Conservation (phyloP, 2,113 vertebrate genomes). For the Machaerirhynchus nigripectus region DNA sequence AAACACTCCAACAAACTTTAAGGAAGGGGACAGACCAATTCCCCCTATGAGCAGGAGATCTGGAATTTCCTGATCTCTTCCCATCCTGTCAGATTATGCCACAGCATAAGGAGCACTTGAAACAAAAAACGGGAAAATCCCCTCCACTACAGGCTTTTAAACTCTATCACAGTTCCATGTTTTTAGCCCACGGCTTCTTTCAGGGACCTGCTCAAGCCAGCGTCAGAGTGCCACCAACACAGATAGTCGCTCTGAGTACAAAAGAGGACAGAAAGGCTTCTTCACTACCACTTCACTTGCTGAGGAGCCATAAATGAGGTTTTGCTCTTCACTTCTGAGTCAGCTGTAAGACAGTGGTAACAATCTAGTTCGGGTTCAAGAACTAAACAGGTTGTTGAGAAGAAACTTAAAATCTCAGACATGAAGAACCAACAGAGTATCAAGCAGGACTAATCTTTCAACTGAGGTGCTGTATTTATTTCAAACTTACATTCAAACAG, state of each 20-base stretch:
- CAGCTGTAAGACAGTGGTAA: not conserved
- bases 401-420: not conserved
- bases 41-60: not conserved
- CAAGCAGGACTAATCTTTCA: not conserved
- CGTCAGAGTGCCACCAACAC: not conserved
- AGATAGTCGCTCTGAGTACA: fast-evolving
- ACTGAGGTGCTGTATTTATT: not conserved
- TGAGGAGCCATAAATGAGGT: not conserved
- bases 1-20: not conserved
- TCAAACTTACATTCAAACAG: not conserved
- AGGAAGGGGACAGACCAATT: not conserved
- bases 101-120: not conserved
- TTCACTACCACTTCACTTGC: not conserved
- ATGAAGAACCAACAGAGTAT: not conserved
- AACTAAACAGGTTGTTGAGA: not conserved
- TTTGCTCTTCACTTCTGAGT: not conserved
- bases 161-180: fast-evolving
- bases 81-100: fast-evolving
- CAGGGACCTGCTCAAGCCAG: not conserved
- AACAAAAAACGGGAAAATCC: fast-evolving
- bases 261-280: not conserved
- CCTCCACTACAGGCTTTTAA: not conserved
- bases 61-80: not conserved
- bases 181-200: not conserved
- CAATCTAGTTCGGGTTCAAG: not conserved